Conservation (phyloP, 2,888 invertebrate species). For the Zaprionus obscuricornis region DNA sequence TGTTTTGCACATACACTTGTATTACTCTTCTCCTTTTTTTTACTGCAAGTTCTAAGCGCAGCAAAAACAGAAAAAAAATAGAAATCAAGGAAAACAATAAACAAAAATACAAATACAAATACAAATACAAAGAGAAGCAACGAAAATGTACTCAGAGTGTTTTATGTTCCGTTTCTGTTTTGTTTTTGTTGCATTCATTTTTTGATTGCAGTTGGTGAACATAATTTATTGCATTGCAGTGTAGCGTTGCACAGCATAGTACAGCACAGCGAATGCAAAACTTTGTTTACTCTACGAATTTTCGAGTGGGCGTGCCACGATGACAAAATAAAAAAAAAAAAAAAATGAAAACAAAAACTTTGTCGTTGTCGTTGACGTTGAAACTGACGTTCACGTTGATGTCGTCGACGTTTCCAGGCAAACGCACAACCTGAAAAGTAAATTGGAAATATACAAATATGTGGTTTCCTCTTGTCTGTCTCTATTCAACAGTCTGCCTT, state of each 20-base stretch:
- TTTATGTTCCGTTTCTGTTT: too few species aligned
- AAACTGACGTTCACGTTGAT: too few species aligned
- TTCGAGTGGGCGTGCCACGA: slow-evolving; percentile 12
- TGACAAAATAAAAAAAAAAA: slow-evolving; percentile 31
- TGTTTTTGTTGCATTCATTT: too few species aligned
- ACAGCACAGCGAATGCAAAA: slow-evolving; percentile 33
- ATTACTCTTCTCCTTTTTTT: slow-evolving; percentile 5
- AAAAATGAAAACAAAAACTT: too few species aligned
- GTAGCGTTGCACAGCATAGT: too few species aligned
- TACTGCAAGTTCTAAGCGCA: slow-evolving; percentile 23
- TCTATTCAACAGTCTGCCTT: background rate
- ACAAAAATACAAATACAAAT: slow-evolving; percentile 13
- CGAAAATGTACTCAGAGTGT: slow-evolving; percentile 42
- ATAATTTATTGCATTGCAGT: slow-evolving; percentile 63
- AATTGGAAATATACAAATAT: slow-evolving; percentile 55
- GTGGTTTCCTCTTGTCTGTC: slow-evolving; percentile 10
- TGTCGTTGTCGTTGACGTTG: too few species aligned
- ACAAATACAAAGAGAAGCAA: slow-evolving; percentile 15
- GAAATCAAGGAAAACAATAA: background rate
- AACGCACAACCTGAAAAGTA: slow-evolving; percentile 37
- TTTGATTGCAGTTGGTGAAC: slow-evolving; percentile 69
- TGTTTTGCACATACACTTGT: slow-evolving; percentile 28
- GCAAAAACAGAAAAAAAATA: background rate
- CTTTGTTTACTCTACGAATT: slow-evolving; percentile 53
- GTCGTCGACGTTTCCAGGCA: slow-evolving; percentile 33